Conservation (phyloP, 2,797 vertebrate species). For the Macropodus opercularis region DNA sequence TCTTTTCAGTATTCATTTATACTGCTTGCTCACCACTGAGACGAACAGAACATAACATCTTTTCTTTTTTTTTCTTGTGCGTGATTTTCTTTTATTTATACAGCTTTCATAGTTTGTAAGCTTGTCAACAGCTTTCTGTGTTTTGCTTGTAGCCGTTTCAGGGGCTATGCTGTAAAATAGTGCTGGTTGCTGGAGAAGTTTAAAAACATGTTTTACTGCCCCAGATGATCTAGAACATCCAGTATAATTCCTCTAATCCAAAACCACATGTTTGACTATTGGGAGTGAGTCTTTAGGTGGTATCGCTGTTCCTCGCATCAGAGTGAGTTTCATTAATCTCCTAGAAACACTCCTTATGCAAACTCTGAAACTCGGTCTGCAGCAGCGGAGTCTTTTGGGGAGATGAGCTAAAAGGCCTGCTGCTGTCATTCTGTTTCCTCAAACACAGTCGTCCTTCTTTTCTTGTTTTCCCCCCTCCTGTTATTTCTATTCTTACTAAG, state of each 20-base stretch:
- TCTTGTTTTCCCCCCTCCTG: no score
- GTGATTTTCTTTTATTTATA: slow-evolving; percentile 36
- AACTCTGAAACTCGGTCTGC: slow-evolving; percentile 31
- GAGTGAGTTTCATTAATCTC: slow-evolving; percentile 57
- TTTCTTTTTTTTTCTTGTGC: slow-evolving; percentile 44
- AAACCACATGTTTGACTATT: slow-evolving; percentile 20
- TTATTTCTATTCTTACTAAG: slow-evolving; percentile 2
- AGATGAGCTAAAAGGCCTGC: slow-evolving; percentile 26
- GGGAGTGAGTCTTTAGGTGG: slow-evolving; percentile 11
- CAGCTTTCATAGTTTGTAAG: slow-evolving; percentile 39
- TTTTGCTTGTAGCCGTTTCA: slow-evolving; percentile 43
- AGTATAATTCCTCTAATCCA: not conserved
- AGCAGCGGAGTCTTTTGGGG: slow-evolving; percentile 28
- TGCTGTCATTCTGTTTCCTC: not conserved
- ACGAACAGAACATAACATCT: slow-evolving; percentile 49
- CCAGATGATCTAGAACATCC: not conserved
- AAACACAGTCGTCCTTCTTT: no score
- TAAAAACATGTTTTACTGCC: slow-evolving; percentile 2
- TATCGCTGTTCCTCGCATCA: slow-evolving; percentile 46
- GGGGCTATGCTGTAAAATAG: slow-evolving; percentile 25
- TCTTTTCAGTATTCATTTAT: slow-evolving; percentile 58
- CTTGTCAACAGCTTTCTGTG: slow-evolving; percentile 45
- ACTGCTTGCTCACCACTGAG: slow-evolving; percentile 65
- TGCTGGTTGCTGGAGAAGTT: slow-evolving; percentile 20
- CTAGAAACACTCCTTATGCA: slow-evolving; percentile 37